phyloP scores from a whole-genome alignment of 2,797 vertebrate genomes.

The Lacerta agilis region DNA sequence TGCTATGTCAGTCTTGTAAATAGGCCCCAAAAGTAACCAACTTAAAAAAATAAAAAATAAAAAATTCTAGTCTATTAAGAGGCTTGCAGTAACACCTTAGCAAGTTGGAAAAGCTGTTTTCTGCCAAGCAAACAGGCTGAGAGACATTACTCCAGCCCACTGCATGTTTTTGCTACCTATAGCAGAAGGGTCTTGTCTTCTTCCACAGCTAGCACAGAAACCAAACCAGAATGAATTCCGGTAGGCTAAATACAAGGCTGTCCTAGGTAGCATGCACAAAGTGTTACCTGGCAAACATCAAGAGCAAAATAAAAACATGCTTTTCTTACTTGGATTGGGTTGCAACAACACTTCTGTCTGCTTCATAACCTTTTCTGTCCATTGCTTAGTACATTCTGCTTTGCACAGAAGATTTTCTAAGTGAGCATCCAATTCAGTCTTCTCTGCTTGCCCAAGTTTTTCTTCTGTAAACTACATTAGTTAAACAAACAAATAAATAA shows the following conservation, averaged over 20 bases:
- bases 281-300: not conserved
- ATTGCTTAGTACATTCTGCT: constrained; percentile 90
- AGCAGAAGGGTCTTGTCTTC: no score
- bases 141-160: no score
- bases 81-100: no score
- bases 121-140: no score
- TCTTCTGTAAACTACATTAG: constrained; percentile 91
- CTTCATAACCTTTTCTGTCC: constrained; percentile 93
- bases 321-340: constrained; percentile 90
- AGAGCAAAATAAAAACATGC: constrained; percentile 42
- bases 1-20: not conserved
- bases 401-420: constrained; percentile 90
- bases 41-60: no score
- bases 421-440: constrained; percentile 89
- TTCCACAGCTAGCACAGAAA: no score
- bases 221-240: not conserved
- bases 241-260: not conserved
- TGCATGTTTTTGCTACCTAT: no score
- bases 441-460: constrained; percentile 91
- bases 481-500: constrained; percentile 27
- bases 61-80: no score
- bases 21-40: no score
- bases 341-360: constrained; percentile 94
- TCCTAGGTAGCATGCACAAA: not conserved
- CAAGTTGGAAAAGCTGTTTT: no score